Percentiles rank a stretch among this genome's conserved stretches.
Conservation (phyloP, 2,888 invertebrate species). For the Drosophila emarginata region DNA sequence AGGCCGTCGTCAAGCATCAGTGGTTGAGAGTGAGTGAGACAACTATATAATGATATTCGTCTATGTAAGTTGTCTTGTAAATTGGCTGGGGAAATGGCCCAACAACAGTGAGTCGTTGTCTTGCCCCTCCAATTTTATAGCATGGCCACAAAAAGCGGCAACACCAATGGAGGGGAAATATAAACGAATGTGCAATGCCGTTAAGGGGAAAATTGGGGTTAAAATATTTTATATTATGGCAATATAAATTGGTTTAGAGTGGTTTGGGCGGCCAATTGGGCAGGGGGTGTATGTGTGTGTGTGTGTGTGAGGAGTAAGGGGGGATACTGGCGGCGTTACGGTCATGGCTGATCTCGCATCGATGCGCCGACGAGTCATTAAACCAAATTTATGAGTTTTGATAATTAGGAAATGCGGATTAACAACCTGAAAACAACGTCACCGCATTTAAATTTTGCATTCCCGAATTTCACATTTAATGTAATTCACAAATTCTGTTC, state of each 20-base stretch:
- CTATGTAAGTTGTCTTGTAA: slow-evolving; percentile 43
- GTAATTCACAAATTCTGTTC: slow-evolving; percentile 27
- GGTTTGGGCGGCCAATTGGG: slow-evolving; percentile 8
- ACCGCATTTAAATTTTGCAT: slow-evolving; percentile 26
- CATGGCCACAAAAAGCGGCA: slow-evolving; percentile 31
- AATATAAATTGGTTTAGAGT: slow-evolving; percentile 28
- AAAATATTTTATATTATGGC: slow-evolving; percentile 6
- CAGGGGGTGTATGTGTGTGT: no score
- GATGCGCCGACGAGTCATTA: slow-evolving; percentile 33
- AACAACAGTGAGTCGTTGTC: slow-evolving; percentile 22
- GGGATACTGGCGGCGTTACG: neutral
- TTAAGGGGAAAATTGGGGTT: slow-evolving; percentile 53
- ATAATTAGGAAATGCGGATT: slow-evolving; percentile 66
- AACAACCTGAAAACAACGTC: slow-evolving; percentile 49
- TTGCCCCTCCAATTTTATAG: slow-evolving; percentile 65
- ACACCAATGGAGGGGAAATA: slow-evolving; percentile 20
- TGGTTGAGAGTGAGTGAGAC: slow-evolving; percentile 56
- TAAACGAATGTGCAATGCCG: slow-evolving; percentile 44
- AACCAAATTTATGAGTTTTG: slow-evolving; percentile 57
- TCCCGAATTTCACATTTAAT: slow-evolving; percentile 31
- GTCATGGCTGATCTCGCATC: slow-evolving; percentile 24
- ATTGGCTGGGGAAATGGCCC: slow-evolving; percentile 59
- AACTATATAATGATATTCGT: slow-evolving; percentile 33
- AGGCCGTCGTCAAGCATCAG: slow-evolving; percentile 57
- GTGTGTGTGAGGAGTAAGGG: neutral